Base-by-base conservation (phyloP, 2,797 vertebrate species). In the Phataginus tetradactyla region DNA sequence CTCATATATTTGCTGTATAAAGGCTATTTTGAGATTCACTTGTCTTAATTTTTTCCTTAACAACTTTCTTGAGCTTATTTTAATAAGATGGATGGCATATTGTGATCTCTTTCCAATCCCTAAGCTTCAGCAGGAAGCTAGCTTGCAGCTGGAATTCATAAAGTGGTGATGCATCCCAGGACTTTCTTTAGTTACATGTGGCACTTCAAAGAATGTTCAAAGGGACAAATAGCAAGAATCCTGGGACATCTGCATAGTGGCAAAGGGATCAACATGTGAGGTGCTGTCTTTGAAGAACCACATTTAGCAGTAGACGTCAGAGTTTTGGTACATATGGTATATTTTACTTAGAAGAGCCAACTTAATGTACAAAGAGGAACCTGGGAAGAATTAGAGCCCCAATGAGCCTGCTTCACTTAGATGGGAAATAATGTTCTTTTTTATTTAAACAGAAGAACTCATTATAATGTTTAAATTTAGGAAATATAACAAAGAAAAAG, bases 131-230 rank as follows among this genome's bases (percentile, higher is more conserved):
- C 72, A 96, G 84, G 71, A 97, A 91, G 29, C 53, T 80, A 8
- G 5, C 68, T 95, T 95, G 32, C 87, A 96, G 77, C 80, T 97
- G 78, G 83, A 29, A 53, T 95, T 79, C 0, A 61, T 94, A 95
- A 72, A 61, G 55, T 29, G 32, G 20, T 95, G 90, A 92, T 45
- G 79, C 39, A 90, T 97, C 86, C 94, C 97, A 98, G 94, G 72
- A 49, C 74, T 96, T 37, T 72, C 23, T 94, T 90, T 45, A 13
- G 68, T 89, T 55, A 45, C 90, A 96, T 97, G 74, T 95, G 81
- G 57, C 96, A 98, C 90, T 97, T 96, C 90, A 96, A 96, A 97
- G 95, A 57, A 78, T 34, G 6, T 34, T 57, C 27, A n/a, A 95
- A 96, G 85, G 79, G 74, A 95, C 78, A 5, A 96, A 42, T 29